Percentiles rank a stretch among this genome's conserved stretches.
These are phyloP conservation scores for Anodontia alba DNA, from an alignment of 2,888 invertebrate species.

Conservation along the genomic window DNA sequence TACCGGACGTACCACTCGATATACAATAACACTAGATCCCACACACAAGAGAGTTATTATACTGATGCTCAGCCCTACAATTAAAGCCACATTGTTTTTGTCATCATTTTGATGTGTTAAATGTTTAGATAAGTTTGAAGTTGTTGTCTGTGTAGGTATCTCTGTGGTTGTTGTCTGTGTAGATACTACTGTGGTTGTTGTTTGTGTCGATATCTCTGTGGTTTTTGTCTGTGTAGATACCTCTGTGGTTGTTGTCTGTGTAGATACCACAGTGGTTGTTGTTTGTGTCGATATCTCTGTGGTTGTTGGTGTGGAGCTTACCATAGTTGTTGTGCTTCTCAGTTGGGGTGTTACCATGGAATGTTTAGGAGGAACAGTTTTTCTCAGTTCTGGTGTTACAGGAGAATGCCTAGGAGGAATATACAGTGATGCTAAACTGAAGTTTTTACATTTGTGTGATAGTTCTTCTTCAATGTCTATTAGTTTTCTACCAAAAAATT, in stretches of 20 bases:
- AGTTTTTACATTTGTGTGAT: constrained; percentile 44
- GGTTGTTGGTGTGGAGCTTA: background rate
- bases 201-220: background rate
- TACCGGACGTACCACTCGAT: background rate
- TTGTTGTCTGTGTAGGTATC: no score
- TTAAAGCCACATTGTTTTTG: constrained; percentile 19
- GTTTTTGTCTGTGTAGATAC: background rate
- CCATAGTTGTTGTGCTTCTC: constrained; percentile 9
- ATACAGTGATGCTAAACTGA: background rate
- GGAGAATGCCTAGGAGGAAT: constrained; percentile 37
- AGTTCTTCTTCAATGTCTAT: constrained; percentile 44
- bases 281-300: background rate
- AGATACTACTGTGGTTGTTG: no score
- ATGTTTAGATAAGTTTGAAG: background rate
- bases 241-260: constrained; percentile 29
- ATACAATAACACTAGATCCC: constrained; percentile 2
- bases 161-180: no score
- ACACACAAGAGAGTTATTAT: constrained; percentile 26
- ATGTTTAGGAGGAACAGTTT: constrained; percentile 19
- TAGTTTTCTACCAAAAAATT: constrained; percentile 50
- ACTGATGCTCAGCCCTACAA: constrained; percentile 33
- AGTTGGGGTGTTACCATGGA: constrained; percentile 31
- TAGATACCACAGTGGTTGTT: constrained; percentile 24
- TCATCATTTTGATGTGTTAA: constrained; percentile 5
- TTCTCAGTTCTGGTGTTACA: constrained; percentile 35